Conservation (phyloP, 2,797 vertebrate genomes). For the Xerus rutilus region DNA sequence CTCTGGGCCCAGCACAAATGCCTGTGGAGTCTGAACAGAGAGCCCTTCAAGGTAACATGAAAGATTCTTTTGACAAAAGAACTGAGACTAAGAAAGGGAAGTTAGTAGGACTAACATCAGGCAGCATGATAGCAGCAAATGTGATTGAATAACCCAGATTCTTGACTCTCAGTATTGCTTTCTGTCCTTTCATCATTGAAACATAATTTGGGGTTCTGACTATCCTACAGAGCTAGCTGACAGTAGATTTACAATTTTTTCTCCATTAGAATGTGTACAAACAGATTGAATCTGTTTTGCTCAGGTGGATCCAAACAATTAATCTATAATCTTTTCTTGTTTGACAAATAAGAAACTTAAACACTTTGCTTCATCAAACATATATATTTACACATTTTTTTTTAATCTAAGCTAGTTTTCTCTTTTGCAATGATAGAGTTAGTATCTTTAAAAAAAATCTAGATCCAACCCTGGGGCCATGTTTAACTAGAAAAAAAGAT, state of each 20-base stretch:
- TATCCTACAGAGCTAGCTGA: not conserved
- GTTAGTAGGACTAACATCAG: accelerated
- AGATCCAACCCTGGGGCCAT: not conserved
- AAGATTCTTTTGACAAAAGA: not conserved
- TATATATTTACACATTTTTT: not conserved
- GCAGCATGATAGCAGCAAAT: too few relatives aligned
- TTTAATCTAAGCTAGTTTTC: not conserved
- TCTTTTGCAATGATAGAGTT: not conserved
- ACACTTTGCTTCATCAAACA: not conserved
- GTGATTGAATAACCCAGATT: not conserved
- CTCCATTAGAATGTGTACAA: not conserved
- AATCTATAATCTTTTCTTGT: not conserved
- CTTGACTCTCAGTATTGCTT: not conserved
- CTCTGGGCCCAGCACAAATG: not conserved
- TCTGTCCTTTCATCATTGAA: not conserved
- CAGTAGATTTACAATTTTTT: not conserved
- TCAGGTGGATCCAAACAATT: not conserved
- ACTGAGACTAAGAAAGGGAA: not conserved
- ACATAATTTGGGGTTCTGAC: not conserved
- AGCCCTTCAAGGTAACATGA: not conserved
- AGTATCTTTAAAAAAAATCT: not conserved
- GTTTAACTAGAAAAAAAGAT: not conserved
- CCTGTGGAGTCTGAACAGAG: not conserved
- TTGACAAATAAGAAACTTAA: not conserved
- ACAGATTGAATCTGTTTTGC: not conserved